Percentiles rank a stretch among this genome's conserved stretches.
These are phyloP conservation scores for Acanthacorydalis orientalis DNA, from an alignment of 2,888 invertebrate species.

Conservation along the genomic window DNA sequence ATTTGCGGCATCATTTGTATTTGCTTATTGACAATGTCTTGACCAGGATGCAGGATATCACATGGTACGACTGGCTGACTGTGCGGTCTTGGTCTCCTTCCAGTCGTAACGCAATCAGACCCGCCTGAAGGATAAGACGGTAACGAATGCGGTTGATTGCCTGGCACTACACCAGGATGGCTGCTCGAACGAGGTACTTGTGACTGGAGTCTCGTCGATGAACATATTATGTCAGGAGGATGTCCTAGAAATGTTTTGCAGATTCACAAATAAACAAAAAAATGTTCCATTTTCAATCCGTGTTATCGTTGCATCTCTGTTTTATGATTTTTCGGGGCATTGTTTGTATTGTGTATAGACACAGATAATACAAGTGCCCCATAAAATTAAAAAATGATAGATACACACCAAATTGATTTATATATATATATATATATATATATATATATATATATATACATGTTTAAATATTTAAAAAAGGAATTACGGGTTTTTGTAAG, in stretches of 20 bases:
- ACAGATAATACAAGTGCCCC: too few species aligned
- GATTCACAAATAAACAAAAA: slow-evolving; percentile 1
- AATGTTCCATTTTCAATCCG: too few species aligned
- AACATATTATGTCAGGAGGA: slow-evolving; percentile 7
- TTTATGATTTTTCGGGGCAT: too few species aligned
- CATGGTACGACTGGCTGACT: slow-evolving; percentile 27
- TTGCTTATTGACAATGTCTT: slow-evolving; percentile 13
- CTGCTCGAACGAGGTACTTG: slow-evolving; percentile 25
- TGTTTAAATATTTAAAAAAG: too few species aligned
- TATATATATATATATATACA: too few species aligned
- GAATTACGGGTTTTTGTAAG: too few species aligned
- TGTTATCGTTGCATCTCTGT: too few species aligned
- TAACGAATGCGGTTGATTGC: slow-evolving; percentile 17
- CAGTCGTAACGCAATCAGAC: slow-evolving; percentile 2
- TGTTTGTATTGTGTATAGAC: too few species aligned
- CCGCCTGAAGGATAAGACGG: background rate
- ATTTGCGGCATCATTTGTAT: slow-evolving; percentile 25
- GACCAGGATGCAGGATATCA: slow-evolving; percentile 18
- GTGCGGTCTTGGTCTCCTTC: slow-evolving; percentile 24
- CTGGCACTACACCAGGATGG: slow-evolving; percentile 17
- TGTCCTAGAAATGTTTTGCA: slow-evolving; percentile 10
- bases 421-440: too few species aligned
- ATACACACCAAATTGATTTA: too few species aligned
- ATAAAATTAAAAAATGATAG: too few species aligned
- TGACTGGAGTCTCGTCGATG: background rate